Percentiles rank a stretch among this genome's conserved stretches.
Conservation (phyloP, 2,888 invertebrate genomes). For the Petrophora chlorosata region DNA sequence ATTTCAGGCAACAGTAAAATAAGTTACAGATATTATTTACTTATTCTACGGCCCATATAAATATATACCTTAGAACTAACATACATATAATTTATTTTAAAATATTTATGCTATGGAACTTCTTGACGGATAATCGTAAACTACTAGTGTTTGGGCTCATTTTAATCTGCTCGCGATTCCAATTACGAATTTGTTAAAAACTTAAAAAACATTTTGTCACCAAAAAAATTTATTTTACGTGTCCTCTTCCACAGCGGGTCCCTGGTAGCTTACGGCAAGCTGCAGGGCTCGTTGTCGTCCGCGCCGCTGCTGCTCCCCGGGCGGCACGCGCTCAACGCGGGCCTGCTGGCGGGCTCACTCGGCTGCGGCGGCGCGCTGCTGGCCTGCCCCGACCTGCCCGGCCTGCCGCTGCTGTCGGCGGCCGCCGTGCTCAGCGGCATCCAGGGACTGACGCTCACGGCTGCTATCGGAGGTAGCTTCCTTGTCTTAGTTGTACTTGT, state of each 20-base stretch:
- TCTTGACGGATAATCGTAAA: no score
- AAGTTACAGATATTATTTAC: no score
- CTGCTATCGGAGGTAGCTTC: constrained; percentile 96
- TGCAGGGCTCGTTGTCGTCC: constrained; percentile 91
- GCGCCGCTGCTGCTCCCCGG: constrained; percentile 93
- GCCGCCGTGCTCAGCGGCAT: constrained; percentile 90
- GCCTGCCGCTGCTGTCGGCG: constrained; percentile 88
- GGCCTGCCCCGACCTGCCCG: constrained; percentile 85
- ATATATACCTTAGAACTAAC: no score
- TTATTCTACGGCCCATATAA: no score
- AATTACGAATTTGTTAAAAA: no score
- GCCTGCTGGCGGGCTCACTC: constrained; percentile 87
- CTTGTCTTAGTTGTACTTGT: no score
- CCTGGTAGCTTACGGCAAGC: constrained; percentile 94
- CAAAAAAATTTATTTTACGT: background rate
- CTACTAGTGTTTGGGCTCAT: no score
- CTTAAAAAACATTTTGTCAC: no score
- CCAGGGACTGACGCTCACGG: constrained; percentile 94
- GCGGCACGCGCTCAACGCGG: constrained; percentile 89
- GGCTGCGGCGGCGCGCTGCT: constrained; percentile 88
- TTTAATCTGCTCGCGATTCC: no score
- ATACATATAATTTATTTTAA: no score
- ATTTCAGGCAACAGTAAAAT: no score
- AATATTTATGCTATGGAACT: no score
- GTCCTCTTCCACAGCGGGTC: constrained; percentile 87